phyloP scores from a whole-genome alignment of 2,113 vertebrate species.

The Charina bottae region DNA sequence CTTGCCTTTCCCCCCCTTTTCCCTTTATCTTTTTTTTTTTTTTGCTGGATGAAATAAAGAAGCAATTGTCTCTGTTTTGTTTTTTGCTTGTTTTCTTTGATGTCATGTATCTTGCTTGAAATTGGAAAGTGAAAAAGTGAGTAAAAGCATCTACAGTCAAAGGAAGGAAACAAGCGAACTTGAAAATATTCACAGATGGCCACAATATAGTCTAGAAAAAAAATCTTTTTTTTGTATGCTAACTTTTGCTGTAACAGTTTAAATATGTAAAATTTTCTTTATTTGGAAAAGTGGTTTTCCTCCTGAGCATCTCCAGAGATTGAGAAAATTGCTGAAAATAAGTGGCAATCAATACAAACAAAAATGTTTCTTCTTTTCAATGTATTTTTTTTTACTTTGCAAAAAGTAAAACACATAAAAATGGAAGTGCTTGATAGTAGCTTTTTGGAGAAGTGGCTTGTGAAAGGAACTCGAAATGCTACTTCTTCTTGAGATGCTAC shows the following conservation, averaged over 20 bases:
- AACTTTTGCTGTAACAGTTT: not conserved
- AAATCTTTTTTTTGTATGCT: not conserved
- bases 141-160: not conserved
- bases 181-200: not conserved
- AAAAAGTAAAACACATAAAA: conserved; percentile 19
- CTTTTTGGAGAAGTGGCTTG: conserved; percentile 19
- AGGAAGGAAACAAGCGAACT: not conserved
- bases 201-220: not conserved
- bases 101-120: not conserved
- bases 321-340: not conserved
- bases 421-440: conserved; percentile 28
- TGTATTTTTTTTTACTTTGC: conserved; percentile 38
- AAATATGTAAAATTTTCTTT: not conserved
- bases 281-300: not conserved
- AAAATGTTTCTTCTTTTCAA: rapidly evolving
- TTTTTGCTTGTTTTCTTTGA: not conserved
- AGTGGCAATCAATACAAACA: not conserved
- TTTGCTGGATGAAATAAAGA: not conserved
- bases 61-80: not conserved
- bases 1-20: not conserved
- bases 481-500: conserved; percentile 28
- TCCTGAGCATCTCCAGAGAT: not conserved
- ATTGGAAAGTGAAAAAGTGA: not conserved
- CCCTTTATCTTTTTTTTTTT: not conserved
- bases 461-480: conserved; percentile 35